Evolutionary conservation across 1,140 invertebrate species (phyloP), one percentile per base, ranked within the genome.

Genomic region (Drosophila eugracilis): DNA sequence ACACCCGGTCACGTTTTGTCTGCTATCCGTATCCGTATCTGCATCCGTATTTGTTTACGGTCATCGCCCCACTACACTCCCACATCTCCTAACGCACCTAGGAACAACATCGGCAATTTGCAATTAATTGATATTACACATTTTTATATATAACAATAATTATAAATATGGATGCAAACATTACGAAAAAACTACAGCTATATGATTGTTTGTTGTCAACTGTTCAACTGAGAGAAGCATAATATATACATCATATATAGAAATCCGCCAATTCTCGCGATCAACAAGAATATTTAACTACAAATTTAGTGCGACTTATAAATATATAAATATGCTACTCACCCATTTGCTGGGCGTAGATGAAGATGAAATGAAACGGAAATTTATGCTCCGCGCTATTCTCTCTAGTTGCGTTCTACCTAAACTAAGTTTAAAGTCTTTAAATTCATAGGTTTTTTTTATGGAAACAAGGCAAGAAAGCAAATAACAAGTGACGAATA

Each of bases 351-450:
- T 39, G 49, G 32, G 21, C 36, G 26, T 21, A 28, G 37, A 30
- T 19, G 39, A 28, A 42, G 10, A 26, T 4, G 10, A 72, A n/a
- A 26, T 6, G 4, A 57, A 34, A 12, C 21, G 26, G 28, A 69
- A 24, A 17, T 44, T 12, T 9, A 37, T 45, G 28, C 44, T 34
- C 17, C 14, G 49, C 49, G 30, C 24, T n/a, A 34, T 24, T 71
- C 59, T 70, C 66, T 65, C 59, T 49, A 71, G 44, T 52, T 58
- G 54, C 54, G 62, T 73, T 73, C 47, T 67, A 52, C 47, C 69
- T 34, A 69, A 52, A 48, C 39, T 71, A 71, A 57, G 69, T 63
- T 36, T 49, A 63, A 74, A 63, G 70, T 55, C 49, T 47, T 3
- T 42, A 53, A 71, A 10, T 22, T 12, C 28, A 47, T 60, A 47